phyloP scores from a whole-genome alignment of 2,113 vertebrate species.

The Triplophysa siluroides region DNA sequence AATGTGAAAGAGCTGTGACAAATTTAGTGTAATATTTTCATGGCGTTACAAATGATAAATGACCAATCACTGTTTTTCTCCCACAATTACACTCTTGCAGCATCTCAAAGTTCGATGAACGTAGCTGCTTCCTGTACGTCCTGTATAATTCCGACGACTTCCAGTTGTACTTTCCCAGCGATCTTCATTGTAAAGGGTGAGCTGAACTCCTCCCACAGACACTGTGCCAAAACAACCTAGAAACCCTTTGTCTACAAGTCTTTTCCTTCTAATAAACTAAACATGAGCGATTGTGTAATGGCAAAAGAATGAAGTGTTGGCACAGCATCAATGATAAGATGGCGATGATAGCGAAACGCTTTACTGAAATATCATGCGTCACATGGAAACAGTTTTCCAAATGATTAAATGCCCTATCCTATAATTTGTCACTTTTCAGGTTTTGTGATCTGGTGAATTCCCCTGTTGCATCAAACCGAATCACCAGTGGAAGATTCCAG shows the following conservation, averaged over 20 bases:
- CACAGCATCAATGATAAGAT: not conserved
- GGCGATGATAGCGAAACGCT: not conserved
- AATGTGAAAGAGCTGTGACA: too few relatives aligned
- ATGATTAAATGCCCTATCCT: not conserved
- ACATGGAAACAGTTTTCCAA: not conserved
- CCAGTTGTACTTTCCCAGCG: slow-evolving; percentile 88
- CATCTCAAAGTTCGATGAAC: slow-evolving; percentile 82
- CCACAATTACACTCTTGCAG: slow-evolving; percentile 61
- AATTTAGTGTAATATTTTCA: not conserved
- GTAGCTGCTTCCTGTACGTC: slow-evolving; percentile 89
- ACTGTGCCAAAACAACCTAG: not conserved
- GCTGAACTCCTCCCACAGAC: slow-evolving; percentile 21
- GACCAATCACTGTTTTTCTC: not conserved
- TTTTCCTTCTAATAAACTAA: not conserved
- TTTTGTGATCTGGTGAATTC: slow-evolving; percentile 85
- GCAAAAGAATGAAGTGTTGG: not conserved
- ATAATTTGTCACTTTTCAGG: slow-evolving; percentile 62
- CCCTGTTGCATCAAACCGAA: slow-evolving; percentile 70
- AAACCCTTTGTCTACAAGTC: not conserved
- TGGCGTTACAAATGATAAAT: too few relatives aligned
- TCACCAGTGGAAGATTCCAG: slow-evolving; percentile 58
- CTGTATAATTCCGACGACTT: slow-evolving; percentile 83
- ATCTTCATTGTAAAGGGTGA: slow-evolving; percentile 84
- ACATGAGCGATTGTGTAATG: not conserved
- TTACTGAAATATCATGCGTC: not conserved